A percentile compares a stretch with the other conserved stretches of the same genome.
These are phyloP conservation scores for Ophioninae sp. DNA, from an alignment of 2,888 invertebrate species.

Conservation along the genomic window DNA sequence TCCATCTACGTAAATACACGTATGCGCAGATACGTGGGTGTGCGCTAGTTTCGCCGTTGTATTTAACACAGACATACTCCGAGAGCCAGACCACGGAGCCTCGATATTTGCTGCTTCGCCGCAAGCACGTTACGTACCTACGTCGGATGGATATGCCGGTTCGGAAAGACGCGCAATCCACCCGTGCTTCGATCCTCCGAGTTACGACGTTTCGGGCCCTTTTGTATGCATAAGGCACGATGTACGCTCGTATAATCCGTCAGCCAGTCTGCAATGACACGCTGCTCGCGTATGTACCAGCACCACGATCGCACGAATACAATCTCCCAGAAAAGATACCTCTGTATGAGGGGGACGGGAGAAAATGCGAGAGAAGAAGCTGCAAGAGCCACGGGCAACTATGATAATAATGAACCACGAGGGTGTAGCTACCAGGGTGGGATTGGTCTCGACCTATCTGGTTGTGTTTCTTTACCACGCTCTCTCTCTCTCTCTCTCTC, in stretches of 20 bases:
- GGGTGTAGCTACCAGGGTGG: conserved; percentile 13
- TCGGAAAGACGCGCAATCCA: conserved; percentile 14
- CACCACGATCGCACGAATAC: conserved; percentile 5
- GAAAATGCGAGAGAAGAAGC: conserved; percentile 23
- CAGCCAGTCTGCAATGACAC: conserved; percentile 38
- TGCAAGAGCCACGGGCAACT: conserved; percentile 39
- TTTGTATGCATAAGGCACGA: not conserved
- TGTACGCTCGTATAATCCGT: conserved; percentile 5
- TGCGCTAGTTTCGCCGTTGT: conserved; percentile 37
- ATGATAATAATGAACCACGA: conserved; percentile 47
- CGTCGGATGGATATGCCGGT: not conserved
- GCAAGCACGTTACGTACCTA: conserved; percentile 34
- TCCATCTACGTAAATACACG: not conserved
- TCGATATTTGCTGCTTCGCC: conserved; percentile 56
- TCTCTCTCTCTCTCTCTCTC: conserved; percentile 4
- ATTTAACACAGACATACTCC: conserved; percentile 52
- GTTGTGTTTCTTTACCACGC: conserved; percentile 31
- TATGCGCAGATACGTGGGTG: conserved; percentile 4
- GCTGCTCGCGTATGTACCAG: conserved; percentile 8
- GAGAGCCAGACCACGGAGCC: conserved; percentile 49
- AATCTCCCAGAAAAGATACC: not conserved
- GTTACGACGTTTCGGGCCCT: conserved; percentile 5
- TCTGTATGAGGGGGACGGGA: conserved; percentile 12
- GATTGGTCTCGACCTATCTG: conserved; percentile 1
- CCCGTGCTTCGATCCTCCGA: not conserved